These are phyloP conservation scores for Pseudoips prasinana DNA, from an alignment of 2,888 invertebrate species.

Conservation along the genomic window DNA sequence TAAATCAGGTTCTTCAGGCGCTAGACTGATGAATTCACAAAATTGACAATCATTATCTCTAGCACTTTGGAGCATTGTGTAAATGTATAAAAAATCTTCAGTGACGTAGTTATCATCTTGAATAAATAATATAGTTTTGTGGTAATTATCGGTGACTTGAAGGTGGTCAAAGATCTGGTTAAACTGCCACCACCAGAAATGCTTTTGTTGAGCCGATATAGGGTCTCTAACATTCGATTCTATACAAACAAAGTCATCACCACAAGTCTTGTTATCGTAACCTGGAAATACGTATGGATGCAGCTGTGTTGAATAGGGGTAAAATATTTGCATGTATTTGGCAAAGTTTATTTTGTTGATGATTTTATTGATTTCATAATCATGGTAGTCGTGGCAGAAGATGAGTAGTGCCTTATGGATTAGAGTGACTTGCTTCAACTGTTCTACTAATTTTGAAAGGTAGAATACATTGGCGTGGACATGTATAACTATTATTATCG, in stretches of 20 bases:
- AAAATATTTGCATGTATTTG: slow-evolving; percentile 36
- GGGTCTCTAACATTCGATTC: slow-evolving; percentile 26
- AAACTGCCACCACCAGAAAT: slow-evolving; percentile 56
- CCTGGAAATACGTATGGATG: slow-evolving; percentile 49
- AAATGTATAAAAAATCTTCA: slow-evolving; percentile 42
- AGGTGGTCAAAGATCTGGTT: slow-evolving; percentile 46
- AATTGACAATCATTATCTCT: slow-evolving; percentile 28
- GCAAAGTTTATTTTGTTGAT: slow-evolving; percentile 28
- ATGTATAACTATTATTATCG: slow-evolving; percentile 42
- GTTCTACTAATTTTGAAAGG: slow-evolving; percentile 36
- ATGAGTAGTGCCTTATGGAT: slow-evolving; percentile 42
- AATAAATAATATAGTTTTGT: slow-evolving; percentile 35
- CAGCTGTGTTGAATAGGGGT: slow-evolving; percentile 43
- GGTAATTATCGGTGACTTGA: slow-evolving; percentile 16
- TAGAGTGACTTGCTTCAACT: slow-evolving; percentile 33
- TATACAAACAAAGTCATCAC: slow-evolving; percentile 35
- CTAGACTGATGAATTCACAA: slow-evolving; percentile 46
- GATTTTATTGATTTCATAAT: slow-evolving; percentile 28
- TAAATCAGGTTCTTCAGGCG: slow-evolving; percentile 27
- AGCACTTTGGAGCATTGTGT: slow-evolving; percentile 28
- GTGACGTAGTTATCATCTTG: slow-evolving; percentile 42
- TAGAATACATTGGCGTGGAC: slow-evolving; percentile 39
- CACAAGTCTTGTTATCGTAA: slow-evolving; percentile 35
- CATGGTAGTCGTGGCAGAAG: slow-evolving; percentile 37
- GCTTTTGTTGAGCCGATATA: slow-evolving; percentile 40